A percentile compares a stretch with the other conserved stretches of the same genome.
These are phyloP conservation scores for Chaetops frenatus DNA, from an alignment of 2,113 vertebrate species.

Conservation along the genomic window DNA sequence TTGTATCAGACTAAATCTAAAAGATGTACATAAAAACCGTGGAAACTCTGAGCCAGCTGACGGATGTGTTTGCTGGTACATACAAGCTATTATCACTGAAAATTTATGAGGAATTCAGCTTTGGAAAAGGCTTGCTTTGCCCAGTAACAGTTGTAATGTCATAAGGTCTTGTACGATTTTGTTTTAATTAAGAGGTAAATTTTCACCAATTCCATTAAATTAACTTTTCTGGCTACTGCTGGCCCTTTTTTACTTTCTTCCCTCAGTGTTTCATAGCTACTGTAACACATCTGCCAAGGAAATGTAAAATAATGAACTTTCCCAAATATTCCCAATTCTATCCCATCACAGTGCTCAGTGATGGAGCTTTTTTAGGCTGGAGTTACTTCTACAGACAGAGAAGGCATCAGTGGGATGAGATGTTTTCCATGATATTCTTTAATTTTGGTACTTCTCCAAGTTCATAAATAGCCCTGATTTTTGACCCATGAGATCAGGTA, in stretches of 20 bases:
- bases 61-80: not conserved
- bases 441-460: not conserved
- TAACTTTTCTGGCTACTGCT: not conserved
- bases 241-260: not conserved
- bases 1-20: not conserved
- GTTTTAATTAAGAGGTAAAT: not conserved
- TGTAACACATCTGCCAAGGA: not conserved
- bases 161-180: not conserved
- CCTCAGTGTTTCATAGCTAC: not conserved
- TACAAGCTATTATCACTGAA: not conserved
- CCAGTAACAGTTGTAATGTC: not conserved
- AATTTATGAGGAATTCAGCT: not conserved
- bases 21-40: not conserved
- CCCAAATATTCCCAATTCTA: not conserved
- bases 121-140: not conserved
- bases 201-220: not conserved
- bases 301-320: not conserved
- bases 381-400: not conserved
- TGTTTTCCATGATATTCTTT: not conserved
- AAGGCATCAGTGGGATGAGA: not conserved
- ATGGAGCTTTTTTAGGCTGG: not conserved
- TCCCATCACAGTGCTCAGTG: not conserved
- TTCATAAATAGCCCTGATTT: not conserved
- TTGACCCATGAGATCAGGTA: not conserved
- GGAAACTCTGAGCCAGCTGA: not conserved